These are phyloP conservation scores for Drosophila ananassae DNA, from an alignment of 1,140 invertebrate genomes.

Conservation along the genomic window DNA sequence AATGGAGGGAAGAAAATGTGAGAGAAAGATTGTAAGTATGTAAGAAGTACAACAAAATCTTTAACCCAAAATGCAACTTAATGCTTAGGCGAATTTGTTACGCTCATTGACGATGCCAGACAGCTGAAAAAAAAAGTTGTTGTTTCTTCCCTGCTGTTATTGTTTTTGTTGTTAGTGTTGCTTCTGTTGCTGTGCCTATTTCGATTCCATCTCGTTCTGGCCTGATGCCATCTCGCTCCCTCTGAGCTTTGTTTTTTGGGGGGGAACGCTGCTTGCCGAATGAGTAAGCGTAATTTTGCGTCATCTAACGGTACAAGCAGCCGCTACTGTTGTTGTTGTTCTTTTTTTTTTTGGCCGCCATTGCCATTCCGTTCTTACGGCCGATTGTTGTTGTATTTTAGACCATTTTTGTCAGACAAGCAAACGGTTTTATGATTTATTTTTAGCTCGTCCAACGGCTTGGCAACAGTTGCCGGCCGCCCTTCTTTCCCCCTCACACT, in stretches of 20 bases:
- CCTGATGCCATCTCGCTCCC: slow-evolving; percentile 17
- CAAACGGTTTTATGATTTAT: slow-evolving; percentile 79
- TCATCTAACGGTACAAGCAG: slow-evolving; percentile 76
- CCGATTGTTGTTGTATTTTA: slow-evolving; percentile 72
- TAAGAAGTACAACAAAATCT: slow-evolving; percentile 41
- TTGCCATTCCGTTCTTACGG: slow-evolving; percentile 56
- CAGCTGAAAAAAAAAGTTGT: slow-evolving; percentile 20
- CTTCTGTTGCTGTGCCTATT: slow-evolving; percentile 51
- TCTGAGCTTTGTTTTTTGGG: slow-evolving; percentile 44
- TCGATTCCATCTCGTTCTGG: slow-evolving; percentile 21
- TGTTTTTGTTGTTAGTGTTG: slow-evolving; percentile 41
- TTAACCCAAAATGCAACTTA: slow-evolving; percentile 68
- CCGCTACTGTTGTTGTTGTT: slow-evolving; percentile 71
- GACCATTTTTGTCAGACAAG: slow-evolving; percentile 80
- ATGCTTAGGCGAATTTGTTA: slow-evolving; percentile 68
- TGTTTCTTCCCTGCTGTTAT: slow-evolving; percentile 27
- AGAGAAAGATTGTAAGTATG: slow-evolving; percentile 21
- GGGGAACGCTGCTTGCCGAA: slow-evolving; percentile 59
- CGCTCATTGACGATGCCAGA: slow-evolving; percentile 56
- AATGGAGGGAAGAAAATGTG: slow-evolving; percentile 35
- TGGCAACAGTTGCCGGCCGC: slow-evolving; percentile 53
- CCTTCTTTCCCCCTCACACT: background rate
- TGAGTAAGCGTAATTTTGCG: slow-evolving; percentile 82
- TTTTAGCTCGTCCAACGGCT: slow-evolving; percentile 63
- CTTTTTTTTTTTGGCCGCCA: slow-evolving; percentile 57